Evolutionary conservation across 1,140 invertebrate species (phyloP).

Genomic region (Limonius californicus): DNA sequence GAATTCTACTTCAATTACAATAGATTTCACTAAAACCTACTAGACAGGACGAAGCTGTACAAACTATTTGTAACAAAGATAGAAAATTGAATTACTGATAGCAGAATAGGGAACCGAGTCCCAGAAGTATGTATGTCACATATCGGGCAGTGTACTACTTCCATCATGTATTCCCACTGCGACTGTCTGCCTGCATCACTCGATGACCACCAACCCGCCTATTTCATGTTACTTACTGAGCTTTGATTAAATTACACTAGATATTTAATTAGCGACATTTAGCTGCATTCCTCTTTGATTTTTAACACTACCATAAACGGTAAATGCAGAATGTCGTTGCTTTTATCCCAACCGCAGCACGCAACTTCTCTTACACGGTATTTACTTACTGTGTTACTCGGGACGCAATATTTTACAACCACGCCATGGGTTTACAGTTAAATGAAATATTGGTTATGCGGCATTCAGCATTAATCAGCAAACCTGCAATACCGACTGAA

Average conservation of each 20-base stretch:
- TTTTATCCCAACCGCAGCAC: too few relatives aligned
- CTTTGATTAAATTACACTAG: constrained; percentile 8
- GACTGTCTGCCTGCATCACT: not conserved
- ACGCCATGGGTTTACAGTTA: not conserved
- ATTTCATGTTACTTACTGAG: not conserved
- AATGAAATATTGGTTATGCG: not conserved
- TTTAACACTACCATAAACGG: not conserved
- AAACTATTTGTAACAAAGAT: constrained; percentile 1
- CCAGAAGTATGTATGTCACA: constrained; percentile 4
- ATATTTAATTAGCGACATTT: not conserved
- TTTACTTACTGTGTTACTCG: too few relatives aligned
- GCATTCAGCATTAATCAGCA: not conserved
- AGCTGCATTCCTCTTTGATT: not conserved
- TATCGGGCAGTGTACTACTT: not conserved
- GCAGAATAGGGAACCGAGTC: not conserved
- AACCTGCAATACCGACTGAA: not conserved
- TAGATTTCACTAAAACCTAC: too few relatives aligned
- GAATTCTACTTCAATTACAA: too few relatives aligned
- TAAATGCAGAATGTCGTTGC: not conserved
- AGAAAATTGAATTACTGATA: not conserved
- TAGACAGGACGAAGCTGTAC: not conserved
- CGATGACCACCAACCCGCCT: constrained; percentile 8
- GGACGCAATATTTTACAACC: too few relatives aligned
- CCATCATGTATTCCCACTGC: constrained; percentile 3
- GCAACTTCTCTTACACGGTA: too few relatives aligned